Evolutionary conservation across 2,113 vertebrate genomes (phyloP).

Genomic region (Asarcornis scutulata): DNA sequence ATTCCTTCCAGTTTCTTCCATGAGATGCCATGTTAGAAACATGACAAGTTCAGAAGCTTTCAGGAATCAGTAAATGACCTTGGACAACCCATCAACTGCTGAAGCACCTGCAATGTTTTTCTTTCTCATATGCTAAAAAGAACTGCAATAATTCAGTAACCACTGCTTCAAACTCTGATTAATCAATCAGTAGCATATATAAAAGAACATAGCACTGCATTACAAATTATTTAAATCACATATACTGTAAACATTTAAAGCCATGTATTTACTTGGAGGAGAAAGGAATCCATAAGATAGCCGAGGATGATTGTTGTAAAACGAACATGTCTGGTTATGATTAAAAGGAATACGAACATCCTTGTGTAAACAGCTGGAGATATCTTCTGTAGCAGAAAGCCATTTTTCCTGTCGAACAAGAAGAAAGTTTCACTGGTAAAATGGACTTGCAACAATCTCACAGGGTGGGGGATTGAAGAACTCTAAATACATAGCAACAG

Average conservation of each 20-base stretch:
- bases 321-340: constrained; percentile 75
- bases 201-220: background rate
- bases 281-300: constrained; percentile 77
- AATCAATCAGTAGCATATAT: background rate
- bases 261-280: constrained; percentile 70
- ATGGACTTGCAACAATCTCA: background rate
- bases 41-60: background rate
- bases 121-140: background rate
- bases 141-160: background rate
- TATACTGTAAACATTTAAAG: background rate
- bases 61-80: background rate
- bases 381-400: constrained; percentile 30
- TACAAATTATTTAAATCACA: background rate
- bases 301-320: constrained; percentile 69
- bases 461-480: background rate
- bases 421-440: background rate
- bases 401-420: constrained; percentile 67
- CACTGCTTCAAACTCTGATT: background rate
- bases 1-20: background rate
- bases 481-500: background rate
- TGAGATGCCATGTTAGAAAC: background rate
- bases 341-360: constrained; percentile 73
- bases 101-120: background rate
- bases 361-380: constrained; percentile 71
- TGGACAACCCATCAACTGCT: background rate